Evolutionary conservation across 2,113 vertebrate species (phyloP), one percentile per base, ranked within the genome.

Genomic region (Hepsetus odoe): DNA sequence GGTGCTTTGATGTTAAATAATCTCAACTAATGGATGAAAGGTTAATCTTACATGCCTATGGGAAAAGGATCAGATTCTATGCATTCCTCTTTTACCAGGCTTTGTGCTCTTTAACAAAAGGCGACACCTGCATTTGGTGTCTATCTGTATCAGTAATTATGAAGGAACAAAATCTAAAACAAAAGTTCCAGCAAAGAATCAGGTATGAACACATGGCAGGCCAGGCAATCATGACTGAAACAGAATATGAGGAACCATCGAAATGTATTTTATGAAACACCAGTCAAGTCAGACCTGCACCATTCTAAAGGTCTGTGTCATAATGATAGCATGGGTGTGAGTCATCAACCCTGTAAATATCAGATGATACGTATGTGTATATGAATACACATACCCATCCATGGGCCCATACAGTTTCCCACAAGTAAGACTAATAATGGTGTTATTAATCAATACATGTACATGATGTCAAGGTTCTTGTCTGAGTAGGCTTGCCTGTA

Each of bases 181-280:
- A n/a, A 56, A 68, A 82, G 35, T 4, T 30, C 22, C 11, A 24
- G 59, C 72, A 30, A 58, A 65, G 67, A 42, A 69, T 13, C 32
- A 20, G 7, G 5, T 28, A n/a, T 56, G n/a, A 59, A 72, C 64
- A 42, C 51, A 66, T 65, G 72, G 65, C 65, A 82, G 61, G 71
- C 73, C 53, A 30, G 16, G 71, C 68, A 83, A 46, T 62, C 44
- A 42, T 51, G 76, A 8, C 40, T 67, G 76, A 66, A 74, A 70
- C 68, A 65, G 59, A 75, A 70, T 79, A 86, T 83, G 56, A 85
- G 85, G 80, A 84, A 84, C 65, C 62, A 61, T 75, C 82, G 30
- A 80, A 66, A 18, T 55, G 33, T 8, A 55, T 69, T 81, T 70
- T 74, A 79, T 62, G n/a, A 70, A 64, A 74, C 38, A 16, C 42